Conservation (phyloP, 1,140 invertebrate genomes). For the Drosophila trapezifrons region DNA sequence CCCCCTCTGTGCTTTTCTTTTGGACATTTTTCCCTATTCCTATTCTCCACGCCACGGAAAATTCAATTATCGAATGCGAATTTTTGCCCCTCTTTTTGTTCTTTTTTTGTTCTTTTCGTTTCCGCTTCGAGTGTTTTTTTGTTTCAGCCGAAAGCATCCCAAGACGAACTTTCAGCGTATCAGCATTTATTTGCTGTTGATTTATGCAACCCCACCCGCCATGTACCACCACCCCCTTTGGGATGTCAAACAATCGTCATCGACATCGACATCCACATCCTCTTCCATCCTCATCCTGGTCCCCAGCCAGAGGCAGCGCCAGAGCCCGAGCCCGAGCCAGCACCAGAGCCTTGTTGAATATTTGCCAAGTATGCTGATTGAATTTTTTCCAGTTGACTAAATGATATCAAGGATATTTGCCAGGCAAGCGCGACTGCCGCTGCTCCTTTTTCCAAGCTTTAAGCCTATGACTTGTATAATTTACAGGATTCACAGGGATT, state of each 20-base stretch:
- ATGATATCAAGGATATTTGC: constrained; percentile 84
- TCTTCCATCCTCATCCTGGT: constrained; percentile 18
- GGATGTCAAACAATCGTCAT: constrained; percentile 52
- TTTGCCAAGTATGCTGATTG: constrained; percentile 84
- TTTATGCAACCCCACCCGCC: constrained; percentile 63
- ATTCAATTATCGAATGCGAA: constrained; percentile 84
- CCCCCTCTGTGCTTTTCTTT: constrained; percentile 19
- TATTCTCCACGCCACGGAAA: constrained; percentile 64
- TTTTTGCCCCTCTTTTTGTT: constrained; percentile 74
- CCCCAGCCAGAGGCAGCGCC: background rate
- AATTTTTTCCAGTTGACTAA: constrained; percentile 84
- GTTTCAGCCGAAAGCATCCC: constrained; percentile 74
- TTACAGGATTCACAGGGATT: constrained; percentile 5
- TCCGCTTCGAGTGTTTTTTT: constrained; percentile 80
- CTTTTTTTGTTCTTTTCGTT: constrained; percentile 66
- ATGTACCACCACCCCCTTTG: background rate
- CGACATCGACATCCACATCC: constrained; percentile 23
- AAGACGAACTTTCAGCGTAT: constrained; percentile 80
- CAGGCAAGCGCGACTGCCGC: constrained; percentile 38
- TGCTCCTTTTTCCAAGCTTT: constrained; percentile 43
- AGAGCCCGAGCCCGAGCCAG: background rate
- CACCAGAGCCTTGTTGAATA: constrained; percentile 65
- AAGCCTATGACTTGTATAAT: constrained; percentile 35
- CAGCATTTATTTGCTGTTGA: constrained; percentile 84
- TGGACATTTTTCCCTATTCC: constrained; percentile 48